phyloP scores from a whole-genome alignment of 2,113 vertebrate genomes.

The Melanocharis versteri region DNA sequence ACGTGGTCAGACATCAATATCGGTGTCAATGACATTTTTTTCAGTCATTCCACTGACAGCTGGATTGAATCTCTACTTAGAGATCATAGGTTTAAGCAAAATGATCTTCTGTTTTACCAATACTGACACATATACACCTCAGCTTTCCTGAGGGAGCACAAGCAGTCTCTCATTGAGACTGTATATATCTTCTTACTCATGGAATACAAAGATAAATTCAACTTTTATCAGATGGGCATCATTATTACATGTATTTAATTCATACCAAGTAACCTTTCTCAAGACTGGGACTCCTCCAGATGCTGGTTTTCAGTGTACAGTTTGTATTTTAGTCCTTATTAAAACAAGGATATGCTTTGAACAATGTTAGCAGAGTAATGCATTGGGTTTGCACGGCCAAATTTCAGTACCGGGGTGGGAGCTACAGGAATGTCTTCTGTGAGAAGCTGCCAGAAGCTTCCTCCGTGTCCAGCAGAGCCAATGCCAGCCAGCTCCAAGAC shows the following conservation, averaged over 20 bases:
- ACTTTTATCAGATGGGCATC: not conserved
- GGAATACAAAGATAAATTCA: not conserved
- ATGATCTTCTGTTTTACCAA: accelerated
- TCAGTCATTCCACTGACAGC: not conserved
- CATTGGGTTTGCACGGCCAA: not conserved
- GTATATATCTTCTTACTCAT: not conserved
- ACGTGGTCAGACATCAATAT: accelerated
- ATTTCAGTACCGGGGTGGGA: not conserved
- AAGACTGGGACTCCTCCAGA: not conserved
- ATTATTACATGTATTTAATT: not conserved
- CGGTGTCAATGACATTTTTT: not conserved
- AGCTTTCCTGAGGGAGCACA: not conserved
- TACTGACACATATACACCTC: not conserved
- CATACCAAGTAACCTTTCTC: not conserved
- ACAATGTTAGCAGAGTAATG: not conserved
- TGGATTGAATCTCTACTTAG: not conserved
- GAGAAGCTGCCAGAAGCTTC: not conserved
- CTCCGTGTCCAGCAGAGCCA: not conserved
- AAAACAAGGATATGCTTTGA: not conserved
- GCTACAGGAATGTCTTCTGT: not conserved
- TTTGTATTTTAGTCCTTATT: not conserved
- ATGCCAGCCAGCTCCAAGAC: not conserved
- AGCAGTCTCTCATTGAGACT: not conserved
- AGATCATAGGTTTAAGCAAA: not conserved
- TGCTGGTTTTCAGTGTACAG: not conserved